These are phyloP conservation scores for Bradysia coprophila DNA, from an alignment of 1,140 invertebrate species.

Conservation along the genomic window DNA sequence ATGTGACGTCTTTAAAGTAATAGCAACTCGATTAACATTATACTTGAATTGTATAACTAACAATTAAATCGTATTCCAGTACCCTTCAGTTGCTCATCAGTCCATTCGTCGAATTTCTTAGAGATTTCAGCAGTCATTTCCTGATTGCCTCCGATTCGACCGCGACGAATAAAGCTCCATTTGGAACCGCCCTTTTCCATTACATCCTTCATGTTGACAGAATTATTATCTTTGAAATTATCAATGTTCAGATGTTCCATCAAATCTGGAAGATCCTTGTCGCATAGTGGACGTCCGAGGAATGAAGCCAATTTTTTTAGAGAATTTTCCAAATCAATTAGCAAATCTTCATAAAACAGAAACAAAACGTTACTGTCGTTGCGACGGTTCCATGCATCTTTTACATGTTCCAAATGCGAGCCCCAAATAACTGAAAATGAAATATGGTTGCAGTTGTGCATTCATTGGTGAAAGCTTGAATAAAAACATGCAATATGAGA, in stretches of 20 bases:
- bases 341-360: constrained; percentile 63
- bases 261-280: constrained; percentile 29
- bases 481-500: too few species aligned
- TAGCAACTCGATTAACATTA: neutral
- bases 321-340: constrained; percentile 29
- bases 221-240: constrained; percentile 44
- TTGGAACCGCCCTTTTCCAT: constrained; percentile 17
- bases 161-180: neutral
- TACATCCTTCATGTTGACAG: constrained; percentile 35
- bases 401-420: constrained; percentile 46
- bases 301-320: constrained; percentile 33
- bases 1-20: neutral
- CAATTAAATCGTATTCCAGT: neutral
- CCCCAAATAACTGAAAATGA: constrained; percentile 37
- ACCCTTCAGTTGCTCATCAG: constrained; percentile 25
- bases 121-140: neutral
- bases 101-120: constrained; percentile 25
- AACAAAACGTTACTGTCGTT: constrained; percentile 53
- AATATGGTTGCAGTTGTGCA: too few species aligned
- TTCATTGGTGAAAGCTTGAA: too few species aligned
- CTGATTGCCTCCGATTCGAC: neutral
- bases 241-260: constrained; percentile 42
- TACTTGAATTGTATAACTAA: too few species aligned
- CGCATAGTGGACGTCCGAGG: constrained; percentile 29
- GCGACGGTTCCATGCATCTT: constrained; percentile 49